Evolutionary conservation across 2,113 vertebrate species (phyloP), one percentile per base, ranked within the genome.

Genomic region (Apodemus speciosus): DNA sequence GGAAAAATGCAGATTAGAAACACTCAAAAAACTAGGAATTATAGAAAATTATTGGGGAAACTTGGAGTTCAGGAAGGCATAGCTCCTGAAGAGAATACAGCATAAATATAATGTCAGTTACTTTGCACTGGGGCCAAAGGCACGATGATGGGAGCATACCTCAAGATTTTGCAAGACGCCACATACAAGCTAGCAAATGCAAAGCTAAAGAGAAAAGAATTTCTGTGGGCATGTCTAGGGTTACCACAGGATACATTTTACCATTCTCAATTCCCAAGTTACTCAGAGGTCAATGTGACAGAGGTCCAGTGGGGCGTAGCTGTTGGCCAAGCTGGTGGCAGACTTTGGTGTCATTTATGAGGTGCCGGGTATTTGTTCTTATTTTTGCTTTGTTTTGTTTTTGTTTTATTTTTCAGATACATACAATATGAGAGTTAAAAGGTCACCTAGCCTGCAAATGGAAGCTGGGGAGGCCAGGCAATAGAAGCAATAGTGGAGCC

Each of bases 91-190:
- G n/a, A 27, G 35, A 60, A 40, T 40, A 38, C 6, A 60, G 53
- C 53, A 60, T 25, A 56, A 27, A 81, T 9, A 27, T 60, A 40
- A 27, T 81, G 53, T 58, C 35, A 38, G 14, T 58, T 80, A 58
- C 53, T 80, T 58, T 80, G 21, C 35, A 14, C 6, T 58, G 21
- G 77, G 21, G 6, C 77, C n/a, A 38, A 81, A 60, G 53, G 23
- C n/a, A 60, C 2, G 3, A 27, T 60, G n/a, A 1, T 3, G 1
- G 11, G 6, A n/a, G 35, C 20, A 25, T 21, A 38, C 53, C 13
- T 16, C 6, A 81, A 15, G n/a, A 25, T n/a, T 6, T 25, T 6
- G 53, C 35, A 80, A 80, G 77, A 80, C 2, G 6, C 51, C 21
- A 80, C 32, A 1, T 58, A 14, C 35, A 80, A 56, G 49, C 53